Evolutionary conservation across 30 jellyfish, hydroid and myxozoan genomes (phyloP).

Genomic region (Turritopsis rubra): DNA sequence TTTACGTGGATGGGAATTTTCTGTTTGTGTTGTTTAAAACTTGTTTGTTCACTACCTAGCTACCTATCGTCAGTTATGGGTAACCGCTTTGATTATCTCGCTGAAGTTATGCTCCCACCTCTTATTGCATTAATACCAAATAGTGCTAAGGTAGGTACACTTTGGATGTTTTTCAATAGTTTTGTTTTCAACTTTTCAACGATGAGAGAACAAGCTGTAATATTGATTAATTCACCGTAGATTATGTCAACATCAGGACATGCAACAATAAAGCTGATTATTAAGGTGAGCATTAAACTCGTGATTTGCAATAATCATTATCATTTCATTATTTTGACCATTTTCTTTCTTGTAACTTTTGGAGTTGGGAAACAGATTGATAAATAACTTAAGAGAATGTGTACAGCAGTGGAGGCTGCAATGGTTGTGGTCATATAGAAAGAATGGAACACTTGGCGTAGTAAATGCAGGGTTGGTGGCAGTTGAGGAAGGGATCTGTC

Average conservation of each 20-base stretch:
- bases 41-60: slow-evolving; percentile 34
- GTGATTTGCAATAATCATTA: neutral
- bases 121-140: slow-evolving; percentile 67
- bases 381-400: no score
- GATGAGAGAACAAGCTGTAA: neutral
- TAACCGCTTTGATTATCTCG: slow-evolving; percentile 68
- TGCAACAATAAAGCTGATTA: slow-evolving; percentile 67
- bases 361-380: no score
- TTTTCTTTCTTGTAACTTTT: no score
- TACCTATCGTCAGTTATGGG: slow-evolving; percentile 62
- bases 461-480: no score
- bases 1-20: no score
- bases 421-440: no score
- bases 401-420: no score
- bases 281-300: slow-evolving; percentile 41
- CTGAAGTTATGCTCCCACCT: slow-evolving; percentile 67
- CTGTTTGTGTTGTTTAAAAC: neutral
- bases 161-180: no score
- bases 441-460: no score
- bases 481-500: no score
- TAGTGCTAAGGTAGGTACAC: slow-evolving; percentile 64
- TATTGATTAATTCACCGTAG: slow-evolving; percentile 19
- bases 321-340: no score
- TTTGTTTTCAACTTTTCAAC: no score
- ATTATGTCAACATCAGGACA: slow-evolving; percentile 87